Evolutionary conservation across 1,140 invertebrate genomes (phyloP), one percentile per base, ranked within the genome.

Genomic region (Eulimnadia texana): DNA sequence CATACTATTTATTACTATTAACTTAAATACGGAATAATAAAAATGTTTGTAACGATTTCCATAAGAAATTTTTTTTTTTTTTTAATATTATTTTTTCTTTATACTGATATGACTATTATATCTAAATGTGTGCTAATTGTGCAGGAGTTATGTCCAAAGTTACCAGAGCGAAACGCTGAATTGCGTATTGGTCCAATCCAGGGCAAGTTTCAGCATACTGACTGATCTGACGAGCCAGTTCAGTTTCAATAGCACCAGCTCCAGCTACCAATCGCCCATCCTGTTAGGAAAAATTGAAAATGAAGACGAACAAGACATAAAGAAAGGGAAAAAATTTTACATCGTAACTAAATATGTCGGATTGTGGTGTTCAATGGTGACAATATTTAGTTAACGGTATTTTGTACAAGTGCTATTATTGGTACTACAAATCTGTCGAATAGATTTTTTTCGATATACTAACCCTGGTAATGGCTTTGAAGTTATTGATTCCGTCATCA

Each of bases 401-500:
- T n/a, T n/a, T n/a, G n/a, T n/a, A n/a, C n/a, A n/a, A n/a, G n/a
- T n/a, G n/a, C n/a, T n/a, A n/a, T n/a, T n/a, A n/a, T n/a, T n/a
- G n/a, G n/a, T n/a, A n/a, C n/a, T n/a, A n/a, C n/a, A n/a, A n/a
- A n/a, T n/a, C n/a, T n/a, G n/a, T n/a, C n/a, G n/a, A n/a, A n/a
- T n/a, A n/a, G n/a, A n/a, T n/a, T n/a, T n/a, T 20, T 20, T 52
- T 56, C 1, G 1, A 23, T 58, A 53, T 62, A 16, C 33, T 9
- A 64, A 80, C 78, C 69, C 77, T 78, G 23, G 84, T 82, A 27
- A 94, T 73, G 51, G 84, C 86, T 73, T 99, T 99, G 74, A 93
- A 99, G 22, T 92, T 97, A 71, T 99, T 99, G 2, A 99, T 91
- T 66, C 93, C 97, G 79, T 99, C 97, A 76, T 99, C 93, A 67